Percentiles rank a stretch among this genome's conserved stretches.
Evolutionary conservation across 2,797 vertebrate genomes (phyloP).

Genomic region (Brotogeris chrysoptera): DNA sequence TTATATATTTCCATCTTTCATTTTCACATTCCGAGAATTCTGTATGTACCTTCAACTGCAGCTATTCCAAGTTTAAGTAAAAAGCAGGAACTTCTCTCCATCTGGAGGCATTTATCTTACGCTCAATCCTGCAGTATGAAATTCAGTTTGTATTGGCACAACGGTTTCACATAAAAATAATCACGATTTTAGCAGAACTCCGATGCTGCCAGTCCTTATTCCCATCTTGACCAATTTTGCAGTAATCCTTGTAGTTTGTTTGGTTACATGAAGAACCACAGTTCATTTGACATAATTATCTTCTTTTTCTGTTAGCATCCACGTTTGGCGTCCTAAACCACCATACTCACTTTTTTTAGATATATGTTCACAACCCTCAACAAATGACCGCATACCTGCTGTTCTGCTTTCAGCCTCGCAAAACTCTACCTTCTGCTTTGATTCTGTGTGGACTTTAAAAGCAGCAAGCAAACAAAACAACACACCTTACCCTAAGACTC

Average conservation of each 20-base stretch:
- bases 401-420: background rate
- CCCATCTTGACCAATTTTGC: background rate
- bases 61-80: background rate
- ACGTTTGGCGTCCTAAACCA: background rate
- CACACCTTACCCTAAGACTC: background rate
- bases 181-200: background rate
- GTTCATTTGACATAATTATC: background rate
- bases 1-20: background rate
- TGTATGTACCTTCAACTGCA: background rate
- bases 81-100: background rate
- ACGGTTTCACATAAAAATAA: background rate
- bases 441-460: background rate
- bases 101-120: background rate
- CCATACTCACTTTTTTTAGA: background rate
- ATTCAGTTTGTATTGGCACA: background rate
- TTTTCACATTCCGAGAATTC: background rate
- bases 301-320: background rate
- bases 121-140: background rate
- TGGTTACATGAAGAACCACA: background rate
- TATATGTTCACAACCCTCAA: fast-evolving
- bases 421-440: background rate
- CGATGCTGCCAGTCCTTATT: background rate
- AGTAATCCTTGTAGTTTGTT: background rate
- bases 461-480: background rate
- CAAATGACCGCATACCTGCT: background rate